phyloP scores from a whole-genome alignment of 1,140 invertebrate species.

The Paracyclopina nana region DNA sequence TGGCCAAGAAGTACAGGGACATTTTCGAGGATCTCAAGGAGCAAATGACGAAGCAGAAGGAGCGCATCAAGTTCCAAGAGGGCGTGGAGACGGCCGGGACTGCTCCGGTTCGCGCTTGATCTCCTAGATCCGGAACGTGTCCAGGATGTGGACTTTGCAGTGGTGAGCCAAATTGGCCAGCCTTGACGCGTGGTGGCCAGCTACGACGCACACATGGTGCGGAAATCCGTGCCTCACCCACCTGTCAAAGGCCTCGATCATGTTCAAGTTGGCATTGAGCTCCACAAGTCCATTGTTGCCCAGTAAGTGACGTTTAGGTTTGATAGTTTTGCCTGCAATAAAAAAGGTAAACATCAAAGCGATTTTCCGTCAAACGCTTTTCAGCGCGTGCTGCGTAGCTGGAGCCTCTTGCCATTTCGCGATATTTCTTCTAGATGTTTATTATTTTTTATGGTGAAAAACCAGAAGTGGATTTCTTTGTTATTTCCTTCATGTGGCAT shows the following conservation, averaged over 20 bases:
- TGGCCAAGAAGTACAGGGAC: neutral
- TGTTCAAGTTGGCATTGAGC: neutral
- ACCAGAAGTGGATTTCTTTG: too few relatives aligned
- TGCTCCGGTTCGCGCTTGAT: too few relatives aligned
- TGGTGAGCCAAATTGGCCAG: too few relatives aligned
- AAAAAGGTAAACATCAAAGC: neutral
- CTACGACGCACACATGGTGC: slow-evolving; percentile 10
- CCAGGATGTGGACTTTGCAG: too few relatives aligned
- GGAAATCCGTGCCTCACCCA: slow-evolving; percentile 10
- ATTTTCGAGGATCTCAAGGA: neutral
- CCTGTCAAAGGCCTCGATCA: neutral
- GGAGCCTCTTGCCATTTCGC: too few relatives aligned
- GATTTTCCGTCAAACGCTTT: neutral
- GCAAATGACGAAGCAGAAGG: neutral
- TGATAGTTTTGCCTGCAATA: neutral
- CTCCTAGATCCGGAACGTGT: too few relatives aligned
- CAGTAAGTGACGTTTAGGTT: neutral
- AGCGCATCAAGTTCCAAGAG: neutral
- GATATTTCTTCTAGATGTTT: too few relatives aligned
- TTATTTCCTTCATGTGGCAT: too few relatives aligned
- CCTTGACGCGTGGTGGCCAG: too few relatives aligned
- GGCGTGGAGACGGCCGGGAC: too few relatives aligned
- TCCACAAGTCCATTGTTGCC: slow-evolving; percentile 13
- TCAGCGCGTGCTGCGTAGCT: neutral
- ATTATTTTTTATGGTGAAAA: too few relatives aligned